Evolutionary conservation across 2,797 vertebrate species (phyloP), one percentile per base, ranked within the genome.

Genomic region (Lates japonicus): DNA sequence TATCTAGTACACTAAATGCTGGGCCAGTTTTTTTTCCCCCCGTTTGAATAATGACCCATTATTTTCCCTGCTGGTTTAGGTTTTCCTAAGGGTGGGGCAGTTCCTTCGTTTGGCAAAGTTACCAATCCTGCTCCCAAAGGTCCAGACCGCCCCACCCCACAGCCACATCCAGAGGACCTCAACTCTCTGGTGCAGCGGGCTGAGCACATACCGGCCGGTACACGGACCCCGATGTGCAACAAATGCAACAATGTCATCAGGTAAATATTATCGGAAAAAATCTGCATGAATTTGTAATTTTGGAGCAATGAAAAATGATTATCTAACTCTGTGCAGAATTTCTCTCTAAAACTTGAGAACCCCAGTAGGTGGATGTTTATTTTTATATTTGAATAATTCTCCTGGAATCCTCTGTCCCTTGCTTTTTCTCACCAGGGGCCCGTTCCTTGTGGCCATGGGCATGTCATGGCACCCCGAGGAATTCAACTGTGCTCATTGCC

Each of bases 391-490:
- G 6, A 61, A 54, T 80, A 3, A n/a, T 46, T 57, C 41, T 59
- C 31, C 67, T 33, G 20, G 12, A 57, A 49, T 61, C 17, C 35
- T 63, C 29, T 75, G 39, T 55, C 37, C n/a, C 20, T 39, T 46
- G 35, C 60, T 41, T 76, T 19, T 41, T 65, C 63, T 64, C 16
- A 59, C 62, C 92, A 99, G 98, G 87, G 98, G 98, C 55, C 98
- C 98, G 0, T 99, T 98, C 89, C 94, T 99, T 5, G 96, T 99
- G 91, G 98, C 98, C 71, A 95, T 99, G 95, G 98, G 98, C 14
- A 98, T 97, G 93, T 98, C 98, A 0, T 99, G 98, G 98, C 98
- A 99, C 92, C 97, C 97, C 0, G 98, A 99, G 88, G 98, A 99
- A 89, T 99, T 99, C 83, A 97, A 95, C 62, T 99, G 98, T 14